Conservation (phyloP, 2,797 vertebrate species). For the Trematomus bernacchii region DNA sequence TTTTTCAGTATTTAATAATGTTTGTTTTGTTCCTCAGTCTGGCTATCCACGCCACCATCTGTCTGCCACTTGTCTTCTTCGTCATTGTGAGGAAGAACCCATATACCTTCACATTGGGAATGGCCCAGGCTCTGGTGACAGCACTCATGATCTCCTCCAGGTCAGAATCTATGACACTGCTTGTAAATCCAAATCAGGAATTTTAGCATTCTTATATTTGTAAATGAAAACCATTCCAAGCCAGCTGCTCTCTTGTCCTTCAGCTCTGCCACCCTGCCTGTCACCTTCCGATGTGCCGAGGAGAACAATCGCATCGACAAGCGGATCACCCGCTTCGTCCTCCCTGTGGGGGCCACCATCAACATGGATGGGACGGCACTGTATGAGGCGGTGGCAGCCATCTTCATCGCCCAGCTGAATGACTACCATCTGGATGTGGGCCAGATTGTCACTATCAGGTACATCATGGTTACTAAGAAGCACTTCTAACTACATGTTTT, state of each 20-base stretch:
- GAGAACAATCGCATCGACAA: slow-evolving; percentile 95
- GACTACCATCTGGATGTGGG: slow-evolving; percentile 90
- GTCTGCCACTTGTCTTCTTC: slow-evolving; percentile 94
- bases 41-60: slow-evolving; percentile 90
- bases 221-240: neutral
- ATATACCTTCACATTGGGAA: slow-evolving; percentile 92
- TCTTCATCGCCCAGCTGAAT: slow-evolving; percentile 97
- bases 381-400: slow-evolving; percentile 96
- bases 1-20: neutral
- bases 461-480: neutral
- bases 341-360: slow-evolving; percentile 97
- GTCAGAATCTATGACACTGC: slow-evolving; percentile 75
- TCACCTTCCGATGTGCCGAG: slow-evolving; percentile 97
- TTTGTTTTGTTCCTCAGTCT: slow-evolving; percentile 82
- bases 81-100: slow-evolving; percentile 95
- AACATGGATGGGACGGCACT: slow-evolving; percentile 99
- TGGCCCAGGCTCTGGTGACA: slow-evolving; percentile 96
- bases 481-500: neutral
- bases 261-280: slow-evolving; percentile 96
- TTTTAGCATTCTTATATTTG: too few species aligned
- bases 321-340: slow-evolving; percentile 96
- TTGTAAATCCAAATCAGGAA: neutral
- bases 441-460: slow-evolving; percentile 97
- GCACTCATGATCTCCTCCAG: slow-evolving; percentile 99
- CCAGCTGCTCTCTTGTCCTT: neutral